These are phyloP conservation scores for Prunella fulvescens DNA, from an alignment of 2,113 vertebrate species.

Conservation along the genomic window DNA sequence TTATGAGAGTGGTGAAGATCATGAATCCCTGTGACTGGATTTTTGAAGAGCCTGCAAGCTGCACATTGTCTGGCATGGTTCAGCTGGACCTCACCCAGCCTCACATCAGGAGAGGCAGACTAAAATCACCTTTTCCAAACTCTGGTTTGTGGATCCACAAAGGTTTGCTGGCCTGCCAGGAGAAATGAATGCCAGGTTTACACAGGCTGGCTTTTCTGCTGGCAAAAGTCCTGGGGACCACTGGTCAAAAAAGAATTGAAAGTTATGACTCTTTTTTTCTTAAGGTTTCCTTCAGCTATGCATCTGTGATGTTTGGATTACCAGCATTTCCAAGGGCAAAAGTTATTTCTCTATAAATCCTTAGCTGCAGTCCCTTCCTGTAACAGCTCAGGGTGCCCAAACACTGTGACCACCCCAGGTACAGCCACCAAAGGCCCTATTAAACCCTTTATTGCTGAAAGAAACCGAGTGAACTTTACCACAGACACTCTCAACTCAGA, in stretches of 20 bases:
- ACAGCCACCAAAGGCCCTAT: neutral
- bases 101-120: neutral
- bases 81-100: neutral
- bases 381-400: neutral
- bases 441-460: neutral
- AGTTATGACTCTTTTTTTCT: neutral
- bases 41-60: neutral
- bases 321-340: neutral
- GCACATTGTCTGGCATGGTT: neutral
- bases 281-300: neutral
- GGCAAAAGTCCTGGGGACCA: neutral
- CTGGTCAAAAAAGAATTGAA: neutral
- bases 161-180: neutral
- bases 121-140: neutral
- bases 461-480: neutral
- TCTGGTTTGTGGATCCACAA: neutral
- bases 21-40: neutral
- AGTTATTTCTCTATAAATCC: neutral
- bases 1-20: neutral
- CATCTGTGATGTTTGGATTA: neutral
- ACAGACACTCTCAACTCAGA: neutral
- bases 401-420: fast-evolving
- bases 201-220: neutral
- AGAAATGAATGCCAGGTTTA: neutral
- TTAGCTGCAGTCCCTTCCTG: neutral